Percentiles rank a stretch among this genome's conserved stretches.
Evolutionary conservation across 92 coral and sea anemone genomes (phyloP).

Genomic region (Epizoanthus scotinus): DNA sequence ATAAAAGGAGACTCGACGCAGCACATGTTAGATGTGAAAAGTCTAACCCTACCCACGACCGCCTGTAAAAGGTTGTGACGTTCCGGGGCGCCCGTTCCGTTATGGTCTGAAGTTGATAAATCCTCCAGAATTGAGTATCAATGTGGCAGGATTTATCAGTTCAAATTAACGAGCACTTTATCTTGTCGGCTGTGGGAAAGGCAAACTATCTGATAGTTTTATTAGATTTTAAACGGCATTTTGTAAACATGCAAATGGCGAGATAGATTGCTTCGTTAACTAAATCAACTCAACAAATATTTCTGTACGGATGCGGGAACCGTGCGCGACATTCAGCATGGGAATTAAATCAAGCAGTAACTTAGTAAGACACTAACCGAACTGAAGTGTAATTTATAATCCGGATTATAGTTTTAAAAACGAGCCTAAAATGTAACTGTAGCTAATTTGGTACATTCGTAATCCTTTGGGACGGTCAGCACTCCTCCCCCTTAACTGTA

Average conservation of each 20-base stretch:
- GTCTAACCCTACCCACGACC: slow-evolving; percentile 10
- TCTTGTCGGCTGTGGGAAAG: slow-evolving; percentile 20
- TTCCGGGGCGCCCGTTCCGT: background rate
- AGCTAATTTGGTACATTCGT: slow-evolving; percentile 11
- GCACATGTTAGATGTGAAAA: background rate
- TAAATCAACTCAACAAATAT: background rate
- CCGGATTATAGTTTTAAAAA: slow-evolving; percentile 34
- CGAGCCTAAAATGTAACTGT: slow-evolving; percentile 15
- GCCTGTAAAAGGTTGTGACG: slow-evolving; percentile 27
- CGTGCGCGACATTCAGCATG: background rate
- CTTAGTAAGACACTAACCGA: background rate
- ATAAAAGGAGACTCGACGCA: background rate
- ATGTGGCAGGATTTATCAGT: slow-evolving; percentile 11
- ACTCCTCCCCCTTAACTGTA: slow-evolving; percentile 15
- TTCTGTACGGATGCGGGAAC: no score
- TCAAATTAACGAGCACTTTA: slow-evolving; percentile 28
- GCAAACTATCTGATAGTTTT: slow-evolving; percentile 2
- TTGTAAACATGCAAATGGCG: slow-evolving; percentile 3
- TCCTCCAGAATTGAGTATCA: background rate
- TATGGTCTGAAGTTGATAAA: slow-evolving; percentile 5
- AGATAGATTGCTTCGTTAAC: background rate
- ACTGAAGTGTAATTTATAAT: slow-evolving; percentile 18
- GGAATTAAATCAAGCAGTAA: slow-evolving; percentile 3
- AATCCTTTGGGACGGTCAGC: background rate
- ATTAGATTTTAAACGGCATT: slow-evolving; percentile 19